phyloP scores from a whole-genome alignment of 2,797 vertebrate genomes.

The Telmatherina bonti region DNA sequence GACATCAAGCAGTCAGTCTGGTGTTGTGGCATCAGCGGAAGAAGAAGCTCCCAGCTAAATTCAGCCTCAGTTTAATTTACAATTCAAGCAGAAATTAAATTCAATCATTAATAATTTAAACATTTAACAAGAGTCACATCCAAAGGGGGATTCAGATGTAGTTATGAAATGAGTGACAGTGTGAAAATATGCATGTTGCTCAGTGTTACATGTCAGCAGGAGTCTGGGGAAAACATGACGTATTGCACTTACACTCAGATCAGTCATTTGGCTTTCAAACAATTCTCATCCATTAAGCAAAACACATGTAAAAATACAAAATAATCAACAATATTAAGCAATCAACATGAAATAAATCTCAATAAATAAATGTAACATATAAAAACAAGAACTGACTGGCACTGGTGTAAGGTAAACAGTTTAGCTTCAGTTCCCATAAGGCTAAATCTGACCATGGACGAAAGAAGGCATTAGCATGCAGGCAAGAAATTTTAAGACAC shows the following conservation, averaged over 20 bases:
- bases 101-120: not conserved
- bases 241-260: conserved; percentile 49
- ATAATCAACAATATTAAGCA: conserved; percentile 8
- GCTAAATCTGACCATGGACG: conserved; percentile 39
- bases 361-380: conserved; percentile 37
- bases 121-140: not conserved
- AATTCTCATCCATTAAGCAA: conserved; percentile 23
- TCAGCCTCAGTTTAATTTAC: not conserved
- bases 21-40: conserved; percentile 20
- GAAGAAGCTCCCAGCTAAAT: conserved; percentile 8
- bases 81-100: not conserved
- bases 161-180: conserved; percentile 29
- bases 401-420: conserved; percentile 62
- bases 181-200: conserved; percentile 20
- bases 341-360: conserved; percentile 23
- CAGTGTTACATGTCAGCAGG: conserved; percentile 14
- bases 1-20: conserved; percentile 19
- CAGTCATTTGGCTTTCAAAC: conserved; percentile 11
- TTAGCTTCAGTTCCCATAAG: conserved; percentile 49
- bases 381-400: conserved; percentile 52
- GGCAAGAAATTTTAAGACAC: conserved; percentile 59
- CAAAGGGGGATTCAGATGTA: conserved; percentile 47
- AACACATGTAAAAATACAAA: conserved; percentile 49
- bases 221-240: conserved; percentile 30
- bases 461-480: conserved; percentile 69